Evolutionary conservation across 2,888 invertebrate species (phyloP).

Genomic region (Epirrita christyi): DNA sequence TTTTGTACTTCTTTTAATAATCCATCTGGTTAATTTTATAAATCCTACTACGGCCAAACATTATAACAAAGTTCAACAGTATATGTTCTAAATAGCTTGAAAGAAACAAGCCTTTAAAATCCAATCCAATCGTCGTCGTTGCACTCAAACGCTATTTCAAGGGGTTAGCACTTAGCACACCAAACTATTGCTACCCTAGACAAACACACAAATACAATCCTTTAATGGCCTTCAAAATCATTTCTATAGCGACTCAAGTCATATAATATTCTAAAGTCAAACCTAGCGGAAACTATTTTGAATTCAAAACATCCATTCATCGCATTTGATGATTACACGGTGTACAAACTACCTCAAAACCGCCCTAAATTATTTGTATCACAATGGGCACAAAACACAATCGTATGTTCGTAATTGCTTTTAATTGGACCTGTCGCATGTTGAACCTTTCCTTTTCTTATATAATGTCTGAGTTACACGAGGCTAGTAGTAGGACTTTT

Average conservation of each 20-base stretch:
- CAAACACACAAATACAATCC: background rate
- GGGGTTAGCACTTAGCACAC: slow-evolving; percentile 1
- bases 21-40: too few species aligned
- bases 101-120: too few species aligned
- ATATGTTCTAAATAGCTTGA: too few species aligned
- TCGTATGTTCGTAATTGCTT: slow-evolving; percentile 54
- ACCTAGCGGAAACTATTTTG: slow-evolving; percentile 51
- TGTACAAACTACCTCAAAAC: slow-evolving; percentile 52
- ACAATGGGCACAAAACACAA: slow-evolving; percentile 55
- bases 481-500: too few species aligned
- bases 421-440: slow-evolving; percentile 63
- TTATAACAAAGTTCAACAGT: too few species aligned
- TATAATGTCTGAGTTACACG: background rate
- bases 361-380: slow-evolving; percentile 46
- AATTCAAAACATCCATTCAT: slow-evolving; percentile 51
- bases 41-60: too few species aligned
- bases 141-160: background rate
- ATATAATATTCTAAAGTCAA: slow-evolving; percentile 38
- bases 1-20: too few species aligned
- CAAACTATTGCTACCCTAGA: background rate
- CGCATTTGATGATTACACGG: slow-evolving; percentile 56
- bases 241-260: slow-evolving; percentile 33
- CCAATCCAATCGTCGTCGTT: too few species aligned
- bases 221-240: background rate
- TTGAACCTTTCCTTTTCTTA: slow-evolving; percentile 44